Percentiles rank a stretch among this genome's conserved stretches.
Conservation (phyloP, 2,113 vertebrate species). For the Hydrolagus affinis region DNA sequence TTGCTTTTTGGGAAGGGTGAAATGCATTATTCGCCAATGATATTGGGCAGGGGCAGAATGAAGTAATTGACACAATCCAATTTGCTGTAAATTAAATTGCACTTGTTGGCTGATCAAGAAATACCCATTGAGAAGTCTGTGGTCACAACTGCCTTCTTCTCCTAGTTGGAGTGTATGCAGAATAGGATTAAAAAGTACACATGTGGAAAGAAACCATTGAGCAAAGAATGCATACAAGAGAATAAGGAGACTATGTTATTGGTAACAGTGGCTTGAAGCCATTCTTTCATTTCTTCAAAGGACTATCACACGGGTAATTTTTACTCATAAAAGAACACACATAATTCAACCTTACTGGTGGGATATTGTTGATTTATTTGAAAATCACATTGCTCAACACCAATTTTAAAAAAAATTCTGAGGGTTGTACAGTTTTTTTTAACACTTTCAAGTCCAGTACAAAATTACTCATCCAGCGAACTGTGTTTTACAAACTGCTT, state of each 20-base stretch:
- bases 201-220: not conserved
- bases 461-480: slow-evolving; percentile 17
- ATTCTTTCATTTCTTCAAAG: slow-evolving; percentile 1
- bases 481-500: slow-evolving; percentile 7
- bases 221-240: not conserved
- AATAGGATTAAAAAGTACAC: not conserved
- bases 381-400: slow-evolving; percentile 3
- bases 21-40: no score
- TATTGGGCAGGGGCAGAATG: no score
- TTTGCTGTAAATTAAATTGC: no score
- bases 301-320: not conserved
- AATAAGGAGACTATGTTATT: not conserved
- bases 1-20: no score
- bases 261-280: not conserved
- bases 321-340: not conserved
- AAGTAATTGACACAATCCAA: no score
- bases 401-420: slow-evolving; percentile 2
- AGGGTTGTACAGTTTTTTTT: slow-evolving; percentile 14
- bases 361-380: not conserved
- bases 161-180: not conserved
- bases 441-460: slow-evolving; percentile 20
- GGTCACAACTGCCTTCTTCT: not conserved
- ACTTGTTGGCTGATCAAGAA: no score
- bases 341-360: slow-evolving; percentile 8
- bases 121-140: not conserved